These are phyloP conservation scores for Hydractinia echinata DNA, from an alignment of 30 jellyfish, hydroid and myxozoan species.

Conservation along the genomic window DNA sequence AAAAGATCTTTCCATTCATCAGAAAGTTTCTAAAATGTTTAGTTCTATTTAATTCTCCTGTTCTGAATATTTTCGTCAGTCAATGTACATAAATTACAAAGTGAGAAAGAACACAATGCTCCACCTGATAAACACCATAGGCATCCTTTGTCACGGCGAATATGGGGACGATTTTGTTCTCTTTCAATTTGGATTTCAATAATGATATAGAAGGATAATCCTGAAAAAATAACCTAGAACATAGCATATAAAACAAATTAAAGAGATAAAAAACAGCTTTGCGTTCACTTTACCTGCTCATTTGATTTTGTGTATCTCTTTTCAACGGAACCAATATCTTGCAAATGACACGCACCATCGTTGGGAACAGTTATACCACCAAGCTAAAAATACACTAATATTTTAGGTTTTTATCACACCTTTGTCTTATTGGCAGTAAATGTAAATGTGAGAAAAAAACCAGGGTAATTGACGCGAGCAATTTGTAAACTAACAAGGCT, in stretches of 20 bases:
- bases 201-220: conserved; percentile 87
- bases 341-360: conserved; percentile 58
- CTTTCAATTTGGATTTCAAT: conserved; percentile 58
- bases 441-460: too few species aligned
- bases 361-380: conserved; percentile 58
- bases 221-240: conserved; percentile 16
- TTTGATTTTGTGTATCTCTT: background rate
- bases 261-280: background rate
- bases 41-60: background rate
- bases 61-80: background rate
- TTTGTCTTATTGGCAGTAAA: too few species aligned
- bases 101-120: background rate
- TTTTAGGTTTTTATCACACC: too few species aligned
- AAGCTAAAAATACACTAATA: conserved; percentile 9
- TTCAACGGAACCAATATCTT: background rate
- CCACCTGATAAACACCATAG: conserved; percentile 52
- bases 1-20: conserved; percentile 89
- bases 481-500: too few species aligned
- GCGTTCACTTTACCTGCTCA: background rate
- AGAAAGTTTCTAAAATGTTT: conserved; percentile 54
- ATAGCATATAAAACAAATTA: background rate
- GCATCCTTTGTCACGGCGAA: conserved; percentile 66
- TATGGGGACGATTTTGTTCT: conserved; percentile 77
- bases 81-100: background rate
- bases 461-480: too few species aligned